Base-by-base conservation (phyloP, 2,797 vertebrate species). In the Columba guinea region DNA sequence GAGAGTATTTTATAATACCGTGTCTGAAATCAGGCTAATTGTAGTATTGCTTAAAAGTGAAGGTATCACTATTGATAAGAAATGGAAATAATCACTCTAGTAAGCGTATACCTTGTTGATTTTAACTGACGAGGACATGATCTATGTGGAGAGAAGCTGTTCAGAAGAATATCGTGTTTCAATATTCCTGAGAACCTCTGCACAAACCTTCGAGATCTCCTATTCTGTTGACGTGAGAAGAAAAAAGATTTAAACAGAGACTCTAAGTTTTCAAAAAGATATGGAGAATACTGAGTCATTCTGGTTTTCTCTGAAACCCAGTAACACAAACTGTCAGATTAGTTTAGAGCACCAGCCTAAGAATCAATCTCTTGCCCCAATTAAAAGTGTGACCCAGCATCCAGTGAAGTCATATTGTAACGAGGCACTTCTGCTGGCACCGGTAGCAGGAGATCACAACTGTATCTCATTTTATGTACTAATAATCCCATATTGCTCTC, bases 401-500 rank as follows among this genome's bases (percentile, higher is more conserved):
- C 64, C 74, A 74, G 44, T 30, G 81, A 71, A 89, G 32, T 68
- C 27, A 19, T 8, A 4, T 7, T 56, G 52, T 71, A 87, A 80
- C 3, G 0, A 89, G 64, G 52, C 41, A 20, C 37, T 87, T 82
- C 53, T 80, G 24, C 68, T 84, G 58, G 52, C 83, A 59, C 58
- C 24, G 10, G 69, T 68, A 58, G 9, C 24, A 46, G 87, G 27
- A 91, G n/a, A 89, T 92, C 53, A 26, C 65, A 78, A 14, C 82
- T 85, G 51, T 60, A 7, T 34, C 84, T 87, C 91, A 92, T 94
- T 90, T 91, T 87, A 68, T 83, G 48, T 92, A 58, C 76, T 89
- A 85, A 93, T 89, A 90, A 89, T 37, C 75, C 41, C 75, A 62
- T 58, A 89, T 85, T 93, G 81, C 84, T 94, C 94, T 95, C 89